phyloP scores from a whole-genome alignment of 2,797 vertebrate genomes.

The Falco biarmicus region DNA sequence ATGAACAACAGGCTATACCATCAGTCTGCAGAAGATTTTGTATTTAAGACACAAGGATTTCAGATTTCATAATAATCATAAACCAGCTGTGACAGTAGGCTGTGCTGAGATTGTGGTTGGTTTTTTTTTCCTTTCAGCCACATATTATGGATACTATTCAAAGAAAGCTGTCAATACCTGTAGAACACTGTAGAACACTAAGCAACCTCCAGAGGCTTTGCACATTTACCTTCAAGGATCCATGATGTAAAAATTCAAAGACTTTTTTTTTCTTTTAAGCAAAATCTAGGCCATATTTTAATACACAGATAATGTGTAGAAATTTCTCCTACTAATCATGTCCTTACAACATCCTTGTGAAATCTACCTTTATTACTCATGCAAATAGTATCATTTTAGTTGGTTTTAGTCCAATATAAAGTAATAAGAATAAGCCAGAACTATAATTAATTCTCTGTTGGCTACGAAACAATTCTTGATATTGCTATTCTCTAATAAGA shows the following conservation, averaged over 20 bases:
- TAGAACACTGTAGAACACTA: background rate
- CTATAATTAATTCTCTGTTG: background rate
- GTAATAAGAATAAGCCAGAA: background rate
- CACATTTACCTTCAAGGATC: background rate
- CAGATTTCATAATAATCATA: background rate
- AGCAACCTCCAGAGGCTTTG: background rate
- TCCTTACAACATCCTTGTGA: background rate
- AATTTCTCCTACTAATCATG: background rate
- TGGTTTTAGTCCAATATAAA: background rate
- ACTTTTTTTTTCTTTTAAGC: background rate
- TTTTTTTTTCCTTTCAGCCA: background rate
- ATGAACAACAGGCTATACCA: fast-evolving
- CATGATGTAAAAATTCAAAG: background rate
- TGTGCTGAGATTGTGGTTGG: background rate
- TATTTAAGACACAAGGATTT: background rate
- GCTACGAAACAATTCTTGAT: background rate
- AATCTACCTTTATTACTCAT: background rate
- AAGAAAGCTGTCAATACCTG: background rate
- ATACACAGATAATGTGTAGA: background rate
- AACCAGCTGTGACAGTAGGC: background rate
- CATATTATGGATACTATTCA: background rate
- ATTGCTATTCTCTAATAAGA: background rate
- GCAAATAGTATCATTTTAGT: background rate
- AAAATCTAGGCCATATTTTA: background rate
- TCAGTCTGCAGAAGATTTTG: background rate